phyloP scores from a whole-genome alignment of 2,888 invertebrate genomes.

The Eupithecia pulchellata region DNA sequence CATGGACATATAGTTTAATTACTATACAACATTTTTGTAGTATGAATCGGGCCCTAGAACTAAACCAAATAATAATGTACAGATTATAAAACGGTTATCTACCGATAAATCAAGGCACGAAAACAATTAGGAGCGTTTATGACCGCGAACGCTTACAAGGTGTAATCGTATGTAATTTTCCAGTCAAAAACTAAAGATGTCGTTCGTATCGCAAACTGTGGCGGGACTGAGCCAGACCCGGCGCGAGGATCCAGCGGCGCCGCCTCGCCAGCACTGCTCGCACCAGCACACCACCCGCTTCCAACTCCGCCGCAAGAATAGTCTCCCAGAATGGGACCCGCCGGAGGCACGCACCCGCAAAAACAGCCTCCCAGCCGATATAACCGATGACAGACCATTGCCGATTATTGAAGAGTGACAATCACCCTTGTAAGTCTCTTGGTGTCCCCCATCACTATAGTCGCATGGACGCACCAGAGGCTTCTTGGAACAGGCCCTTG shows the following conservation, averaged over 20 bases:
- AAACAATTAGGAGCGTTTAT: too few relatives aligned
- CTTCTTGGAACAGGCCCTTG: slow-evolving; percentile 79
- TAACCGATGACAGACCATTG: slow-evolving; percentile 64
- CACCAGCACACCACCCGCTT: slow-evolving; percentile 78
- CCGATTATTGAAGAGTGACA: slow-evolving; percentile 78
- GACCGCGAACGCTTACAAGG: not conserved
- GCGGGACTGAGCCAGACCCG: slow-evolving; percentile 80
- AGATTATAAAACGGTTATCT: not conserved
- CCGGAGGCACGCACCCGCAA: slow-evolving; percentile 75
- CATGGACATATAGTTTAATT: too few relatives aligned
- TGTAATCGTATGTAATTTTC: slow-evolving; percentile 55
- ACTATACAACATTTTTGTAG: too few relatives aligned
- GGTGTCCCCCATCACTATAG: slow-evolving; percentile 81
- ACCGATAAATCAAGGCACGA: not conserved
- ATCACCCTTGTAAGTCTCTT: slow-evolving; percentile 75
- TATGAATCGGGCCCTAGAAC: too few relatives aligned
- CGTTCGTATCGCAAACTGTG: slow-evolving; percentile 85
- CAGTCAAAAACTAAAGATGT: slow-evolving; percentile 68
- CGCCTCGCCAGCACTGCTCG: slow-evolving; percentile 79
- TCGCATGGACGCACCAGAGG: slow-evolving; percentile 80
- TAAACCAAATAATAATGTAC: not conserved
- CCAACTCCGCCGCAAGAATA: slow-evolving; percentile 78
- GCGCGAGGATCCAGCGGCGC: slow-evolving; percentile 66
- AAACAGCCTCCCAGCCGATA: slow-evolving; percentile 76
- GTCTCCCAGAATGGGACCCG: slow-evolving; percentile 81